These are phyloP conservation scores for Protosalanx chinensis DNA, from an alignment of 2,797 vertebrate genomes.

Conservation along the genomic window DNA sequence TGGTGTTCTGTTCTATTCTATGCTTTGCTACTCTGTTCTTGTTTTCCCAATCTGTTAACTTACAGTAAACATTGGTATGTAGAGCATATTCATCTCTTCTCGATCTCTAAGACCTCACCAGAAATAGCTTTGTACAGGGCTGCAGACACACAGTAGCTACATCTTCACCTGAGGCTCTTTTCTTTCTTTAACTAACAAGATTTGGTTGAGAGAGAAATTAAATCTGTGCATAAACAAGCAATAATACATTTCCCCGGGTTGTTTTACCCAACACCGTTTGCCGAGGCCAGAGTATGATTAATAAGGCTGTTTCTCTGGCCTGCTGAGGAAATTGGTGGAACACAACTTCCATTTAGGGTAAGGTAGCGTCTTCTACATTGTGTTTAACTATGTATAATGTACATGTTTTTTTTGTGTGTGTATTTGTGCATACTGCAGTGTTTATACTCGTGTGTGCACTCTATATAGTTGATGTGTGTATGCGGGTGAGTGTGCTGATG, in stretches of 20 bases:
- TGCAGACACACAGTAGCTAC: background rate
- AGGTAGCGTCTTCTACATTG: background rate
- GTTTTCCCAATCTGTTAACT: background rate
- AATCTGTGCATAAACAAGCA: constrained; percentile 62
- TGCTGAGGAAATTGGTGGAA: constrained; percentile 57
- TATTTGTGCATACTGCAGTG: constrained; percentile 3
- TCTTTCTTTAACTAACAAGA: constrained; percentile 64
- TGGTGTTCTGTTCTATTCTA: background rate
- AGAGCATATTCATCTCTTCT: constrained; percentile 1
- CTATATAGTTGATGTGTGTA: background rate
- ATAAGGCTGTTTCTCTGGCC: constrained; percentile 53
- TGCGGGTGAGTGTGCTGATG: constrained; percentile 20
- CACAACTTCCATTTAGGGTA: constrained; percentile 10
- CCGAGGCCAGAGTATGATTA: constrained; percentile 55
- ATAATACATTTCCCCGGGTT: constrained; percentile 55
- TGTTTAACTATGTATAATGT: constrained; percentile 11
- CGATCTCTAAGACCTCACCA: background rate
- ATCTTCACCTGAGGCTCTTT: constrained; percentile 51
- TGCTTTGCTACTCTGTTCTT: background rate
- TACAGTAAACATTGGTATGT: background rate
- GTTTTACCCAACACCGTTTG: constrained; percentile 39
- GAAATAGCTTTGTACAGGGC: background rate
- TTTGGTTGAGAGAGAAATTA: constrained; percentile 61
- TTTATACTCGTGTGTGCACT: background rate
- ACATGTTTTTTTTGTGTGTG: constrained; percentile 1